phyloP scores from a whole-genome alignment of 2,888 invertebrate genomes.

The Chalcis sispes region DNA sequence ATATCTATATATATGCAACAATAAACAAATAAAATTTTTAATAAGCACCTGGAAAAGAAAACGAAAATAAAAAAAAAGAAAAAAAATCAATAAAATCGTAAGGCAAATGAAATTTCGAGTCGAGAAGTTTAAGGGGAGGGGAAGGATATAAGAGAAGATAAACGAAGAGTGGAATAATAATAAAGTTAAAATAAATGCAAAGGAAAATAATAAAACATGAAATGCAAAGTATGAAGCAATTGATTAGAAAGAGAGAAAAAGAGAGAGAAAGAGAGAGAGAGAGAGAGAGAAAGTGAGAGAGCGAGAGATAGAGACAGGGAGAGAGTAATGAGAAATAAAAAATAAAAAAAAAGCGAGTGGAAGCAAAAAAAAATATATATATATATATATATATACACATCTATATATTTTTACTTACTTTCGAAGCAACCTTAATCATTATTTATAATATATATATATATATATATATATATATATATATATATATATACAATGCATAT shows the following conservation, averaged over 20 bases:
- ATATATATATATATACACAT: slow-evolving; percentile 67
- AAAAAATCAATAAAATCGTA: too few species aligned
- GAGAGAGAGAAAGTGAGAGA: slow-evolving; percentile 45
- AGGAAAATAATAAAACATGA: too few species aligned
- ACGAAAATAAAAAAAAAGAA: too few species aligned
- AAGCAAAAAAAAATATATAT: slow-evolving; percentile 58
- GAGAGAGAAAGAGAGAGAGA: too few species aligned
- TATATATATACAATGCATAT: slow-evolving; percentile 27
- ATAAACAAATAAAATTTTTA: slow-evolving; percentile 16
- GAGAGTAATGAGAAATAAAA: slow-evolving; percentile 36
- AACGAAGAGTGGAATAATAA: too few species aligned
- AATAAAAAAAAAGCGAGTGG: slow-evolving; percentile 48
- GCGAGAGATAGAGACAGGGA: slow-evolving; percentile 28
- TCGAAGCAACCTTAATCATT: slow-evolving; percentile 69
- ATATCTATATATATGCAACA: slow-evolving; percentile 28
- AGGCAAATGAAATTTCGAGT: too few species aligned
- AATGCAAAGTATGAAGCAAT: too few species aligned
- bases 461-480: slow-evolving; percentile 4
- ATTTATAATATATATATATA: slow-evolving; percentile 66
- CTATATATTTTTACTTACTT: slow-evolving; percentile 72
- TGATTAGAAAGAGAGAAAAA: slow-evolving; percentile 39
- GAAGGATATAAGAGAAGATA: slow-evolving; percentile 7
- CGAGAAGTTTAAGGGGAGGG: not conserved
- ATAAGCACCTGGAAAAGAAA: slow-evolving; percentile 33
- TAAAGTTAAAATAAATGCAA: too few species aligned